These are phyloP conservation scores for Bombus superbus DNA, from an alignment of 1,140 invertebrate genomes.

Conservation along the genomic window DNA sequence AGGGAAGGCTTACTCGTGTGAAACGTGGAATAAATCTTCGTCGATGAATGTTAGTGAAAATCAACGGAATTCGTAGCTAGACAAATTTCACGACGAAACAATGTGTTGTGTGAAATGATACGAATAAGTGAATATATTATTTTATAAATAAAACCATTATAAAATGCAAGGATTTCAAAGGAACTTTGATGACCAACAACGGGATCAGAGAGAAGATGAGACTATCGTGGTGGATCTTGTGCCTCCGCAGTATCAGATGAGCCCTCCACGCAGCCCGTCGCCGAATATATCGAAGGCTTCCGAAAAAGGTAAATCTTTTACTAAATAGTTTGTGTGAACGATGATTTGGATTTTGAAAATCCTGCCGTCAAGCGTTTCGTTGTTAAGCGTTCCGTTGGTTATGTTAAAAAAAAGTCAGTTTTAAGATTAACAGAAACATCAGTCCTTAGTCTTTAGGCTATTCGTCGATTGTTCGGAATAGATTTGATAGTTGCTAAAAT, in stretches of 20 bases:
- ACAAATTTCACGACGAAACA: accelerated
- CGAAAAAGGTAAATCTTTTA: conserved; percentile 64
- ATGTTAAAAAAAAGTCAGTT: too few species aligned
- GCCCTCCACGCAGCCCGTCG: conserved; percentile 61
- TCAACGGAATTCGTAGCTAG: accelerated
- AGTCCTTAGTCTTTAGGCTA: too few species aligned
- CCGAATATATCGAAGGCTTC: conserved; percentile 56
- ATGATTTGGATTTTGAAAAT: neutral
- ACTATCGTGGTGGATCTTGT: conserved; percentile 73
- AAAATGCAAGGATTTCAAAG: conserved; percentile 71
- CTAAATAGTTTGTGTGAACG: neutral
- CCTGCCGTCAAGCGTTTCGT: accelerated
- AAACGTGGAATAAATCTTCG: too few species aligned
- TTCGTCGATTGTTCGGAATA: too few species aligned
- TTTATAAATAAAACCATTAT: too few species aligned
- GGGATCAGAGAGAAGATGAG: conserved; percentile 65
- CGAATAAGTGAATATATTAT: too few species aligned
- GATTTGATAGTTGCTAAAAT: too few species aligned
- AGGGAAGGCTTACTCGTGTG: accelerated
- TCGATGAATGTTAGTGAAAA: too few species aligned
- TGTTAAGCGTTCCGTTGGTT: too few species aligned
- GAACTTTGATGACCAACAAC: conserved; percentile 63
- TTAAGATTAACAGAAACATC: too few species aligned
- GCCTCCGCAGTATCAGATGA: conserved; percentile 69
- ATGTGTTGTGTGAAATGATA: too few species aligned